Conservation (phyloP, 1,140 invertebrate species). For the Telenomus remus region DNA sequence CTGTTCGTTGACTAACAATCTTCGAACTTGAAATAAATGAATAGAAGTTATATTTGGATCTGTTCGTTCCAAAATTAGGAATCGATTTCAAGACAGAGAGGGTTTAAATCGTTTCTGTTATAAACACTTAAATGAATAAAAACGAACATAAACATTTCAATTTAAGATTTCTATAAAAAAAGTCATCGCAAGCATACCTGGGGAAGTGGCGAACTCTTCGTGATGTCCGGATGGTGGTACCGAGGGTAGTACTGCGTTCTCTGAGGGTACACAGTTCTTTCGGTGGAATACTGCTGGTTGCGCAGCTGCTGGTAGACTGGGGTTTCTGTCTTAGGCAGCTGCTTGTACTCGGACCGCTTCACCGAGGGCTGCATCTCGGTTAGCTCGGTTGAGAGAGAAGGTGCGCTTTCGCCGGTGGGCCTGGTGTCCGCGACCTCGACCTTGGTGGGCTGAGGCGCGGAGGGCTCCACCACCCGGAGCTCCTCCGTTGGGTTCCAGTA, state of each 20-base stretch:
- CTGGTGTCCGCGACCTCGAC: constrained; percentile 71
- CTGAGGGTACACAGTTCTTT: constrained; percentile 65
- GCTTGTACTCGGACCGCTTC: constrained; percentile 69
- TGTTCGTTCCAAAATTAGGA: too few relatives aligned
- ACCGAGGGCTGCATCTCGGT: constrained; percentile 71
- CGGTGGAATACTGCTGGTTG: constrained; percentile 59
- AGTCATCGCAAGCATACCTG: constrained; percentile 53
- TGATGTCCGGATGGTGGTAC: constrained; percentile 72
- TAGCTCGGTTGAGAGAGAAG: constrained; percentile 61
- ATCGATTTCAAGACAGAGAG: too few relatives aligned
- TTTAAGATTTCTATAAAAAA: too few relatives aligned
- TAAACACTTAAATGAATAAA: too few relatives aligned
- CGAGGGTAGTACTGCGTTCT: constrained; percentile 70
- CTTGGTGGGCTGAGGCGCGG: constrained; percentile 66
- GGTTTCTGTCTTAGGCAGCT: constrained; percentile 61
- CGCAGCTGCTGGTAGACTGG: constrained; percentile 70
- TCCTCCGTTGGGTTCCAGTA: constrained; percentile 64
- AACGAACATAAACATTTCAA: too few relatives aligned
- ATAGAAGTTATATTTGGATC: too few relatives aligned
- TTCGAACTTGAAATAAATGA: too few relatives aligned
- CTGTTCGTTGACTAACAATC: too few relatives aligned
- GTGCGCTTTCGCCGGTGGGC: constrained; percentile 68
- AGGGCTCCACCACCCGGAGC: constrained; percentile 63
- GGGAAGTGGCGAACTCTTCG: constrained; percentile 69
- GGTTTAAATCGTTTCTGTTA: too few relatives aligned